Evolutionary conservation across 2,113 vertebrate species (phyloP).

Genomic region (Gallinago media): DNA sequence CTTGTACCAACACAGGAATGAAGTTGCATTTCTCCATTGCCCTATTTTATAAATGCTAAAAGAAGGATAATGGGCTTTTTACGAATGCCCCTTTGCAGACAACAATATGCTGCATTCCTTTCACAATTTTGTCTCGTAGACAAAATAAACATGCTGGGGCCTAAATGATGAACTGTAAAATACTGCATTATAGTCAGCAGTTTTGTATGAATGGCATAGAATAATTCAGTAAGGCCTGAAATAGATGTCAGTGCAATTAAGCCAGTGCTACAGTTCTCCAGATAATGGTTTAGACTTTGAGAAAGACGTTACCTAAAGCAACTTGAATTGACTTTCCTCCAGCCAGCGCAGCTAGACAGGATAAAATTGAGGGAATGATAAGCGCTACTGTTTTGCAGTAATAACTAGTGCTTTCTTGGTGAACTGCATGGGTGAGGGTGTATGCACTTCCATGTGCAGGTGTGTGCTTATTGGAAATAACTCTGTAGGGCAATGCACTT

Average conservation of each 20-base stretch:
- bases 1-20: neutral
- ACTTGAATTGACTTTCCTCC: constrained; percentile 9
- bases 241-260: neutral
- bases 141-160: neutral
- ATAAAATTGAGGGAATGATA: neutral
- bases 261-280: neutral
- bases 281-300: neutral
- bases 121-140: neutral
- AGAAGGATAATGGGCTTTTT: neutral
- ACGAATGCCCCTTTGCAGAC: neutral
- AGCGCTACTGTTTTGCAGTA: neutral
- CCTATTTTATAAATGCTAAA: neutral
- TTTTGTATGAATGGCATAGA: neutral
- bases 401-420: neutral
- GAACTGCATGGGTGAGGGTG: neutral
- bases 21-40: neutral
- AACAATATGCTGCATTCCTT: neutral
- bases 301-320: neutral
- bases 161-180: neutral
- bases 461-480: neutral
- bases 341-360: neutral
- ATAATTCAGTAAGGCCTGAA: neutral
- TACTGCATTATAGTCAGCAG: neutral
- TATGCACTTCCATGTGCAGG: accelerated
- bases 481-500: neutral